These are phyloP conservation scores for Leguminivora glycinivorella DNA, from an alignment of 1,140 invertebrate genomes.

Conservation along the genomic window DNA sequence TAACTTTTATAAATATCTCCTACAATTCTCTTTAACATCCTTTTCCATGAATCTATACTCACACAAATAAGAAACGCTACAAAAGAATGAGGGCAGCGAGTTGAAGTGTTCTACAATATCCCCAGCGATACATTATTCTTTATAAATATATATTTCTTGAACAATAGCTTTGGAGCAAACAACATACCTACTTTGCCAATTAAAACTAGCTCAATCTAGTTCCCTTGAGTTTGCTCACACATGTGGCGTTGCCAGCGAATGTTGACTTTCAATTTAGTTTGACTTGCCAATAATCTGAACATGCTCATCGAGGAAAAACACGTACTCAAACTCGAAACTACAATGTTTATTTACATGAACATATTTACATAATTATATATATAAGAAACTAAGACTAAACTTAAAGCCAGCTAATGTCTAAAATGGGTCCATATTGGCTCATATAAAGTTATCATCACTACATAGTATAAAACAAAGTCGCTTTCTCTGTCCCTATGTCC, in stretches of 20 bases:
- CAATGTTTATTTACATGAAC: too few species aligned
- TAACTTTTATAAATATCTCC: background rate
- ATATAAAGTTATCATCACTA: too few species aligned
- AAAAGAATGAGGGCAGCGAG: constrained; percentile 2
- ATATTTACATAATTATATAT: too few species aligned
- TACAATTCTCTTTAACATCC: background rate
- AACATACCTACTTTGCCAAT: constrained; percentile 9
- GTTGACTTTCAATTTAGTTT: constrained; percentile 1
- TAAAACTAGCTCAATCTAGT: constrained; percentile 7
- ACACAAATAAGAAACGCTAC: too few species aligned
- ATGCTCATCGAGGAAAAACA: background rate
- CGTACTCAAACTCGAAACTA: background rate
- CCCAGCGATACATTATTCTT: background rate
- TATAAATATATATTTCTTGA: background rate
- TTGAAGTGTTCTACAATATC: background rate
- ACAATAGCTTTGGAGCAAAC: background rate
- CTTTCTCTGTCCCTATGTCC: too few species aligned
- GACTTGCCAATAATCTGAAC: background rate
- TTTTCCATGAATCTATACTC: background rate
- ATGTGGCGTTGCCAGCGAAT: background rate
- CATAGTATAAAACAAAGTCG: too few species aligned
- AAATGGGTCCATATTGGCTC: too few species aligned
- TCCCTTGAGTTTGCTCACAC: background rate
- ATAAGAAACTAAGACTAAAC: too few species aligned
- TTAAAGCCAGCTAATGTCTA: too few species aligned